Evolutionary conservation across 2,888 invertebrate species (phyloP).

Genomic region (Lobophora halterata): DNA sequence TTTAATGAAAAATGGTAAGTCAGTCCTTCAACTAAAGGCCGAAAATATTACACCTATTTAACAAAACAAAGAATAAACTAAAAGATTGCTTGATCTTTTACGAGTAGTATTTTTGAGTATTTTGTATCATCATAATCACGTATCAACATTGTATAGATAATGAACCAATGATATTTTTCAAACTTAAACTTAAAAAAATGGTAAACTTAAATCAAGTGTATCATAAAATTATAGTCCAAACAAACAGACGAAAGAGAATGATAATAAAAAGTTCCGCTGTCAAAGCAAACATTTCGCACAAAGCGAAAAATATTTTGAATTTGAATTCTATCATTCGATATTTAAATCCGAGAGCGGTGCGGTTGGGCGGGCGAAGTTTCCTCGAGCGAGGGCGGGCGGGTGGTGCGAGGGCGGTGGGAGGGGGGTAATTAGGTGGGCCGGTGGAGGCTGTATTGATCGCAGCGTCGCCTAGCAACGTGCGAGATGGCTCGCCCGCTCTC

Average conservation of each 20-base stretch:
- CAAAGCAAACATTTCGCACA: constrained; percentile 66
- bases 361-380: constrained; percentile 62
- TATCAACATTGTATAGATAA: no score
- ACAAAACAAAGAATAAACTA: no score
- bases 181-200: no score
- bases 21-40: no score
- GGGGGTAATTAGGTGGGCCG: constrained; percentile 78
- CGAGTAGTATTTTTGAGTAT: no score
- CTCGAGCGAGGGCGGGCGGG: constrained; percentile 44
- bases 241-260: constrained; percentile 16
- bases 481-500: constrained; percentile 72
- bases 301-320: constrained; percentile 71
- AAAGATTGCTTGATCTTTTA: no score
- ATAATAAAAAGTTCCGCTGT: constrained; percentile 37
- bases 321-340: constrained; percentile 79
- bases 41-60: no score
- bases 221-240: no score
- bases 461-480: constrained; percentile 76
- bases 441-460: constrained; percentile 80
- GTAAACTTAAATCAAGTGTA: no score
- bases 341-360: constrained; percentile 69
- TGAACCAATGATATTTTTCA: no score
- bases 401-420: constrained; percentile 34
- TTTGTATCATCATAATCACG: no score
- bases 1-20: no score